Conservation (phyloP, 2,113 vertebrate genomes). For the Coptodon rendalli region DNA sequence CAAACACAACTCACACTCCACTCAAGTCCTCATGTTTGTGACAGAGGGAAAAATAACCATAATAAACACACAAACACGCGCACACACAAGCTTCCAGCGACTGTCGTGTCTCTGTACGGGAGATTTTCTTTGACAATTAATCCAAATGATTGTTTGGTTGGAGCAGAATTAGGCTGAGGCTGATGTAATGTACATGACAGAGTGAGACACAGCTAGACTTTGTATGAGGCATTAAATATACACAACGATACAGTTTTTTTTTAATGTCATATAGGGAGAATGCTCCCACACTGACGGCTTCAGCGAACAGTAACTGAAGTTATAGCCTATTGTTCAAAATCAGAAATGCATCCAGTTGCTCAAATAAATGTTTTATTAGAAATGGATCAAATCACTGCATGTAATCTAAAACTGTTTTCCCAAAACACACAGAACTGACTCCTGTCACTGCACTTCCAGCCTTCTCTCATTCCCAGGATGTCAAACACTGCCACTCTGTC, state of each 20-base stretch:
- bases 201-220: conserved; percentile 3
- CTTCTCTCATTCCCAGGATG: neutral
- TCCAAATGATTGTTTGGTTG: conserved; percentile 45
- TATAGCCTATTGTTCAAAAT: neutral
- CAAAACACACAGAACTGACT: neutral
- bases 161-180: conserved; percentile 24
- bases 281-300: neutral
- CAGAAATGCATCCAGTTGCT: neutral
- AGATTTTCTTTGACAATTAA: conserved; percentile 38
- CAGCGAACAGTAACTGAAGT: neutral
- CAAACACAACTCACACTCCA: conserved; percentile 65
- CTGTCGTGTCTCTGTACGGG: neutral
- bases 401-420: neutral
- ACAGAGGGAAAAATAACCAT: conserved; percentile 49
- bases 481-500: neutral
- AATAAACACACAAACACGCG: neutral
- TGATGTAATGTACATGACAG: conserved; percentile 42
- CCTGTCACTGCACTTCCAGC: neutral
- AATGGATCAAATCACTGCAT: neutral
- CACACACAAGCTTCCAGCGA: neutral
- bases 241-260: neutral
- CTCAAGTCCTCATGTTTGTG: conserved; percentile 46
- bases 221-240: neutral
- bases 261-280: neutral
- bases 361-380: neutral